A percentile compares a stretch with the other conserved stretches of the same genome.
phyloP scores from a whole-genome alignment of 1,140 invertebrate species.

The Sesamia nonagrioides region DNA sequence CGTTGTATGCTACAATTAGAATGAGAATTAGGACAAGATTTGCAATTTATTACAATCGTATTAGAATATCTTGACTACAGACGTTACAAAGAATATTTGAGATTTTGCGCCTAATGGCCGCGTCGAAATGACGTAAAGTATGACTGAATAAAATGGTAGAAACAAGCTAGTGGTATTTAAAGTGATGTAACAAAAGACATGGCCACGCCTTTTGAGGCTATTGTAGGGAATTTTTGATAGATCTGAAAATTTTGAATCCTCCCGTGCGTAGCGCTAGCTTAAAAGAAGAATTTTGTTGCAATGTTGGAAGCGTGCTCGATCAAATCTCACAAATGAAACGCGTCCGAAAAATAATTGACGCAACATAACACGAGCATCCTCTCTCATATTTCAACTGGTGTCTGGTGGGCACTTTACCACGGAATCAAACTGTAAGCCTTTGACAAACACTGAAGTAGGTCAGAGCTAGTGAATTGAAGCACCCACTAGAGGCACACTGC shows the following conservation, averaged over 20 bases:
- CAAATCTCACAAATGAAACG: slow-evolving; percentile 7
- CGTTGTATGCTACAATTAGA: slow-evolving; percentile 48
- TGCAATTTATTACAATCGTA: slow-evolving; percentile 41
- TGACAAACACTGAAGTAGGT: slow-evolving; percentile 35
- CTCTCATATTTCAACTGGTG: slow-evolving; percentile 18
- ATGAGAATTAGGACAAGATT: slow-evolving; percentile 40
- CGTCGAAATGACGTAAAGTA: slow-evolving; percentile 36
- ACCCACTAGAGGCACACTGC: slow-evolving; percentile 9
- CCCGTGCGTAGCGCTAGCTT: background rate
- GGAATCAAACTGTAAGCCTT: slow-evolving; percentile 22
- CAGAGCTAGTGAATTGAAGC: slow-evolving; percentile 19
- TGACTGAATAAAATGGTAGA: slow-evolving; percentile 19
- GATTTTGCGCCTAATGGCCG: slow-evolving; percentile 20
- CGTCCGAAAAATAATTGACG: background rate
- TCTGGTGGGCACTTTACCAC: slow-evolving; percentile 19
- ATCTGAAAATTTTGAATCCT: background rate
- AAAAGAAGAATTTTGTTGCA: background rate
- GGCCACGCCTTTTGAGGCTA: too few relatives aligned
- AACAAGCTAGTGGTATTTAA: slow-evolving; percentile 39
- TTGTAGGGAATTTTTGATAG: background rate
- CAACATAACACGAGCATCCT: slow-evolving; percentile 12
- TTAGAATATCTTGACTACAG: slow-evolving; percentile 4
- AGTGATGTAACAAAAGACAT: too few relatives aligned
- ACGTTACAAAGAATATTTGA: slow-evolving; percentile 24
- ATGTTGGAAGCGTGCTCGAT: background rate